Evolutionary conservation across 2,113 vertebrate species (phyloP).

Genomic region (Peromyscus leucopus): DNA sequence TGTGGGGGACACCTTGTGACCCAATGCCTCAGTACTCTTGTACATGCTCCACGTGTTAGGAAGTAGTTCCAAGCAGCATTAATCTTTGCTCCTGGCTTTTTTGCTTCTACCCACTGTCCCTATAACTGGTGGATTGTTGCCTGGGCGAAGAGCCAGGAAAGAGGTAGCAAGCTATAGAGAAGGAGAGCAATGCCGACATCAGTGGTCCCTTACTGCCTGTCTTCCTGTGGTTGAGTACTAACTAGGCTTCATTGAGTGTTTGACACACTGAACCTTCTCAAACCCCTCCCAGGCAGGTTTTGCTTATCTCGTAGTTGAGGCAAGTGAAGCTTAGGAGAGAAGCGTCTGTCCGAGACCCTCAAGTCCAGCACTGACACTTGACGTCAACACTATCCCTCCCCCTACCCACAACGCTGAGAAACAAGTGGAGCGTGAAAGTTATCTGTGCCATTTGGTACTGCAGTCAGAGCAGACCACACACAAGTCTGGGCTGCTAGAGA

Average conservation of each 20-base stretch:
- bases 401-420: neutral
- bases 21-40: accelerated
- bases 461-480: neutral
- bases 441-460: neutral
- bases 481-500: too few species aligned
- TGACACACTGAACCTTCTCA: neutral
- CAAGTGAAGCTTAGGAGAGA: neutral
- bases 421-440: neutral
- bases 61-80: too few species aligned
- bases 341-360: neutral
- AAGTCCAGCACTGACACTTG: neutral
- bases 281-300: neutral
- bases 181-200: too few species aligned
- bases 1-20: neutral
- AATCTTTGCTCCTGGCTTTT: neutral
- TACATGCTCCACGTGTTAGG: accelerated
- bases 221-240: neutral
- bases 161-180: too few species aligned
- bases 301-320: neutral
- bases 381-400: neutral
- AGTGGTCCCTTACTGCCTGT: too few species aligned
- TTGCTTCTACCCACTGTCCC: neutral
- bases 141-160: neutral
- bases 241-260: neutral
- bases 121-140: neutral